These are phyloP conservation scores for Cantharis rustica DNA, from an alignment of 2,888 invertebrate genomes.

Conservation along the genomic window DNA sequence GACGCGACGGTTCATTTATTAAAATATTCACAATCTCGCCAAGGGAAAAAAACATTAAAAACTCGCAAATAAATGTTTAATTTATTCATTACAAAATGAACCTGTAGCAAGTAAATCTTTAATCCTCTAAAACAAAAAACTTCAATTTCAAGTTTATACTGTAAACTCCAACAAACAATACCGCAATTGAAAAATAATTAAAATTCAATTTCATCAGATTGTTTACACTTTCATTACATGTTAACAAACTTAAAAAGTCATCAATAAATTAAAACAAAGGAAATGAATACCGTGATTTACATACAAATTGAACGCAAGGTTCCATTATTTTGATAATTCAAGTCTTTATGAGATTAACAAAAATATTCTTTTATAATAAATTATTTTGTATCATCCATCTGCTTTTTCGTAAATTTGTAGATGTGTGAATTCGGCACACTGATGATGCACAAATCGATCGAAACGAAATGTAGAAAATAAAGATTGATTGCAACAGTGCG, in stretches of 20 bases:
- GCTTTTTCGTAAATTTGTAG: not conserved
- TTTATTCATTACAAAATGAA: not conserved
- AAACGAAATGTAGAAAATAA: not conserved
- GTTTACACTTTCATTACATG: not conserved
- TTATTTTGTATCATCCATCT: not conserved
- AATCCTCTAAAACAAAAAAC: not conserved
- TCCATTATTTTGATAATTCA: not conserved
- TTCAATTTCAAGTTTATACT: not conserved
- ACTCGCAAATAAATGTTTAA: not conserved
- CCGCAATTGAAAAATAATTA: not conserved
- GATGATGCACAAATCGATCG: not conserved
- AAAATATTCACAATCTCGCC: not conserved
- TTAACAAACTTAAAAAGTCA: not conserved
- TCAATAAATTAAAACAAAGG: not conserved
- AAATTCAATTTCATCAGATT: not conserved
- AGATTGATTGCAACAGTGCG: not conserved
- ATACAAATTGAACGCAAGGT: not conserved
- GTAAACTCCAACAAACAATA: not conserved
- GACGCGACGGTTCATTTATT: not conserved
- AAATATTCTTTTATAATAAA: not conserved
- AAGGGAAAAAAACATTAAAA: no score
- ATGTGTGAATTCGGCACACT: not conserved
- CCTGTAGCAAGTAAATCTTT: not conserved
- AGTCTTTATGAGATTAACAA: not conserved
- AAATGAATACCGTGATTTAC: not conserved